Conservation (phyloP, 1,140 invertebrate species). For the Aricia agestis region DNA sequence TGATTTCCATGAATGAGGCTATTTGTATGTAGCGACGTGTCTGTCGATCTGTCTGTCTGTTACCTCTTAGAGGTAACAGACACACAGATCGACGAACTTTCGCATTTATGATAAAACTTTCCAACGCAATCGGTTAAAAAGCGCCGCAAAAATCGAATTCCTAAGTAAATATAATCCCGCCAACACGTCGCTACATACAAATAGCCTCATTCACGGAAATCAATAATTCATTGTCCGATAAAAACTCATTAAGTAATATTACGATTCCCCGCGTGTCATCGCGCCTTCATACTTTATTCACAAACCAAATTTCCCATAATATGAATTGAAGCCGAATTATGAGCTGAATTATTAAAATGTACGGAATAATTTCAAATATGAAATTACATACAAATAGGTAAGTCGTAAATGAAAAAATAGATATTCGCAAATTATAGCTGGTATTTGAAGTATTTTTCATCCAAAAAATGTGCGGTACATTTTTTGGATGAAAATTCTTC, state of each 20-base stretch:
- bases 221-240: conserved; percentile 3
- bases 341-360: not conserved
- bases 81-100: too few relatives aligned
- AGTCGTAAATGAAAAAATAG: too few relatives aligned
- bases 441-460: too few relatives aligned
- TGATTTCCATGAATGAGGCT: not conserved
- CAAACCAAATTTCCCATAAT: conserved; percentile 1
- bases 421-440: too few relatives aligned
- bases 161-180: not conserved
- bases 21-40: not conserved
- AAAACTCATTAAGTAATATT: conserved; percentile 1
- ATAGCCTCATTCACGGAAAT: not conserved
- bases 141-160: not conserved
- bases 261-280: not conserved
- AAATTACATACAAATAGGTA: not conserved
- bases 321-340: not conserved
- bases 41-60: too few relatives aligned
- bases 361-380: not conserved
- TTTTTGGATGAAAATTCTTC: too few relatives aligned
- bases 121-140: too few relatives aligned
- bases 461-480: too few relatives aligned
- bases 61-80: too few relatives aligned
- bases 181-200: not conserved
- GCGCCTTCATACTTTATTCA: not conserved
- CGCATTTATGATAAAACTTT: too few relatives aligned